Percentiles rank a stretch among this genome's conserved stretches.
These are phyloP conservation scores for Microcebus griseorufus DNA, from an alignment of 2,113 vertebrate species.

Conservation along the genomic window DNA sequence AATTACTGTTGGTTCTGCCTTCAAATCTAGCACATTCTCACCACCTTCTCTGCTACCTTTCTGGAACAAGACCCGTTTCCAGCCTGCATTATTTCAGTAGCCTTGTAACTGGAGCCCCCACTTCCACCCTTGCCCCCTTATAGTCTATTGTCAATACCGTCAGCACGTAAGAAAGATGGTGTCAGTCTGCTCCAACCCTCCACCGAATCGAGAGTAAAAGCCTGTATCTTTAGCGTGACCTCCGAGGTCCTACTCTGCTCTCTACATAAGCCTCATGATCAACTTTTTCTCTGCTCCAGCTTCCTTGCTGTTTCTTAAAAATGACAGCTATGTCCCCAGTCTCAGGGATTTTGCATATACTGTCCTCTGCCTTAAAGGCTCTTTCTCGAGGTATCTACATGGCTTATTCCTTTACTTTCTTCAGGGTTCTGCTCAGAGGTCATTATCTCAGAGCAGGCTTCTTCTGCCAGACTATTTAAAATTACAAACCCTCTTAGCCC, in stretches of 20 bases:
- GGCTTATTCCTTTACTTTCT: neutral
- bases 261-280: neutral
- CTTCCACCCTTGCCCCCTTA: neutral
- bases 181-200: neutral
- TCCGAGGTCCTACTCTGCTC: neutral
- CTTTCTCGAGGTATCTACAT: neutral
- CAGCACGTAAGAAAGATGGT: neutral
- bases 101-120: neutral
- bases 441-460: neutral
- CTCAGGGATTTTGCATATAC: neutral
- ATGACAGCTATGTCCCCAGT: no score
- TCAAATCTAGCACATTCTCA: neutral
- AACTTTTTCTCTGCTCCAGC: neutral
- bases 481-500: neutral
- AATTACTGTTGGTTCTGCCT: neutral
- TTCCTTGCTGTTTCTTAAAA: neutral
- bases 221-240: neutral
- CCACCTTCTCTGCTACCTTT: neutral
- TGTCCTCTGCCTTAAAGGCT: neutral
- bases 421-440: neutral
- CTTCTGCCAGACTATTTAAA: neutral
- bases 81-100: neutral
- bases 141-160: neutral
- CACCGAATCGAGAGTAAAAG: neutral
- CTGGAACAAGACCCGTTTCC: neutral